Conservation (phyloP, 2,888 invertebrate genomes). For the Ornithoptera priamus region DNA sequence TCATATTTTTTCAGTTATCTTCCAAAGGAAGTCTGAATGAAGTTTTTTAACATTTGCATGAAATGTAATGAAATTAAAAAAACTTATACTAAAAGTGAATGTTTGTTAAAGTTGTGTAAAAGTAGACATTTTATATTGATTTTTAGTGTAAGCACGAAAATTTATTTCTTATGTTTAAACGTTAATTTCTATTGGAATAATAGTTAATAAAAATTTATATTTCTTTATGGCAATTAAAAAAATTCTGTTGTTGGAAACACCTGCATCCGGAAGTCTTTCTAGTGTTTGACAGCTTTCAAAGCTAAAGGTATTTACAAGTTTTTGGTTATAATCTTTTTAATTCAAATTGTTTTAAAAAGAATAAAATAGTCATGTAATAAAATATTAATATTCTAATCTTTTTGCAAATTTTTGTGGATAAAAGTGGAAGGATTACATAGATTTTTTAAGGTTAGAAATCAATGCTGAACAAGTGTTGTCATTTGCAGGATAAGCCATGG, state of each 20-base stretch:
- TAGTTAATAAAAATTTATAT: neutral
- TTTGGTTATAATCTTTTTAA: slow-evolving; percentile 46
- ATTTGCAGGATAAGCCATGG: slow-evolving; percentile 86
- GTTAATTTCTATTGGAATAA: too few species aligned
- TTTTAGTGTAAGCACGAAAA: too few species aligned
- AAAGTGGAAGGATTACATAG: slow-evolving; percentile 55
- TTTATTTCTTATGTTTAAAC: too few species aligned
- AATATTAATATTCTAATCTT: slow-evolving; percentile 30
- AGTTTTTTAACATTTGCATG: too few species aligned
- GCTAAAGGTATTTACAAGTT: slow-evolving; percentile 64
- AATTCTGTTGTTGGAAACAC: slow-evolving; percentile 34
- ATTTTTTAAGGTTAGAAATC: slow-evolving; percentile 66
- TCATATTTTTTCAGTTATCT: too few species aligned
- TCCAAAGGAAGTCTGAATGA: too few species aligned
- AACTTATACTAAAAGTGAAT: too few species aligned
- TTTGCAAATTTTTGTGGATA: slow-evolving; percentile 33
- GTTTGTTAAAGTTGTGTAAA: too few species aligned
- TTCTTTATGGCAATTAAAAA: slow-evolving; percentile 14
- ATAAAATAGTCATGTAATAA: slow-evolving; percentile 42
- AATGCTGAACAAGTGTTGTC: slow-evolving; percentile 67
- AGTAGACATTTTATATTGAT: too few species aligned
- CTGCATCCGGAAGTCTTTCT: slow-evolving; percentile 54
- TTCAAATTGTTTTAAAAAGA: slow-evolving; percentile 42
- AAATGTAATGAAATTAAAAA: too few species aligned
- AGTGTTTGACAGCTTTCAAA: slow-evolving; percentile 76